These are phyloP conservation scores for Xylocopa sonorina DNA, from an alignment of 1,140 invertebrate genomes.

Conservation along the genomic window DNA sequence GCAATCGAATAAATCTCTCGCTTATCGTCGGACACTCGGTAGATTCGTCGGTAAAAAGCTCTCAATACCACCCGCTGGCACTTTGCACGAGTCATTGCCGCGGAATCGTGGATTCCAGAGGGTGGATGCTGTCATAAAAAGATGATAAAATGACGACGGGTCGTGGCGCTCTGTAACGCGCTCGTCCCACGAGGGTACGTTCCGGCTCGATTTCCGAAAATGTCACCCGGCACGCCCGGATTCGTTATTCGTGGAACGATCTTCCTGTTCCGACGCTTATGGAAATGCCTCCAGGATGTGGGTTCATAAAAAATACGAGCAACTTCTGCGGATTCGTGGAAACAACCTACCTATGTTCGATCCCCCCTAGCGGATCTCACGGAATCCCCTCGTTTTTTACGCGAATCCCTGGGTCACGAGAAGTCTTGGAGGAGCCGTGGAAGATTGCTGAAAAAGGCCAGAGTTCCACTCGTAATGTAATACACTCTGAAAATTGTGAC, in stretches of 20 bases:
- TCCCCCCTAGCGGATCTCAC: too few species aligned
- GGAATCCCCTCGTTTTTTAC: too few species aligned
- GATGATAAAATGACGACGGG: not conserved
- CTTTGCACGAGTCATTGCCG: not conserved
- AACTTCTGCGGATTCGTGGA: not conserved
- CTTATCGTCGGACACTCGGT: not conserved
- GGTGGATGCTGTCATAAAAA: not conserved
- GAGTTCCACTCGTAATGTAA: too few species aligned
- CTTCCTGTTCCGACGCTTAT: not conserved
- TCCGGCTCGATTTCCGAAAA: constrained; percentile 4
- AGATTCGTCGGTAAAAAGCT: not conserved
- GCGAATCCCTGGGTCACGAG: too few species aligned
- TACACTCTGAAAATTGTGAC: too few species aligned
- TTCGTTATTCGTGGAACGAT: not conserved
- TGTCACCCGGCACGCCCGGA: not conserved
- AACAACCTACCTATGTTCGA: too few species aligned
- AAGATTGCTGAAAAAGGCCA: too few species aligned
- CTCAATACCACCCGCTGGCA: not conserved
- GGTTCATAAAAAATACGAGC: too few species aligned
- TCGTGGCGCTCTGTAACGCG: not conserved
- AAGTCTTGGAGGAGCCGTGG: too few species aligned
- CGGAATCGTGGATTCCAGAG: not conserved
- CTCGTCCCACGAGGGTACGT: not conserved
- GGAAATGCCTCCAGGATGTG: too few species aligned
- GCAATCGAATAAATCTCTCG: not conserved